phyloP scores from a whole-genome alignment of 2,888 invertebrate species.

The Eutolmus rufibarbis region DNA sequence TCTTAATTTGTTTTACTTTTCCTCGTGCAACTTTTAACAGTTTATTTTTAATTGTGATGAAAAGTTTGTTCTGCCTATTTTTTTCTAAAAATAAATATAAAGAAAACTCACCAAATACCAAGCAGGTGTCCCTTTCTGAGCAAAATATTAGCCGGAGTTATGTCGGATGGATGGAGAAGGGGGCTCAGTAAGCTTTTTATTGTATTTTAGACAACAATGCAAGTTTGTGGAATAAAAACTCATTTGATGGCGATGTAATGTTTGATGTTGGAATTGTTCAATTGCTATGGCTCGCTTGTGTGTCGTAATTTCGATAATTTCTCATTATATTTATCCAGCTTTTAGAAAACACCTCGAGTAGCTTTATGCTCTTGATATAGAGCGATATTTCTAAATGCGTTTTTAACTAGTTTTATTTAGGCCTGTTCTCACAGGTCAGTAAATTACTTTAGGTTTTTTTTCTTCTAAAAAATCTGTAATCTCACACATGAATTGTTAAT shows the following conservation, averaged over 20 bases:
- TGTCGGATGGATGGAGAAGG: neutral
- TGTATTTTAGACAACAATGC: neutral
- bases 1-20: neutral
- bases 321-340: neutral
- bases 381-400: no score
- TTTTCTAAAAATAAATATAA: neutral
- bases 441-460: no score
- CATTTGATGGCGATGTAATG: neutral
- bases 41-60: slow-evolving; percentile 3
- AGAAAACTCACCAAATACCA: neutral
- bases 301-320: neutral
- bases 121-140: neutral
- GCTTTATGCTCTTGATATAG: no score
- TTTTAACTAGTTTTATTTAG: no score
- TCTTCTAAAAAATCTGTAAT: neutral
- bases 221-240: neutral
- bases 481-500: neutral
- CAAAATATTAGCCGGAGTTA: neutral
- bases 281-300: neutral
- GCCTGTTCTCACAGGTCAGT: no score
- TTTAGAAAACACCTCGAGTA: neutral
- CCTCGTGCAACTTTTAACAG: neutral
- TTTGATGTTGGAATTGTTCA: neutral
- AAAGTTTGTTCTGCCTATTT: neutral
- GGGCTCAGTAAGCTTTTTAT: neutral